A percentile compares a stretch with the other conserved stretches of the same genome.
These are phyloP conservation scores for Pygocentrus nattereri DNA, from an alignment of 2,797 vertebrate genomes.

Conservation along the genomic window DNA sequence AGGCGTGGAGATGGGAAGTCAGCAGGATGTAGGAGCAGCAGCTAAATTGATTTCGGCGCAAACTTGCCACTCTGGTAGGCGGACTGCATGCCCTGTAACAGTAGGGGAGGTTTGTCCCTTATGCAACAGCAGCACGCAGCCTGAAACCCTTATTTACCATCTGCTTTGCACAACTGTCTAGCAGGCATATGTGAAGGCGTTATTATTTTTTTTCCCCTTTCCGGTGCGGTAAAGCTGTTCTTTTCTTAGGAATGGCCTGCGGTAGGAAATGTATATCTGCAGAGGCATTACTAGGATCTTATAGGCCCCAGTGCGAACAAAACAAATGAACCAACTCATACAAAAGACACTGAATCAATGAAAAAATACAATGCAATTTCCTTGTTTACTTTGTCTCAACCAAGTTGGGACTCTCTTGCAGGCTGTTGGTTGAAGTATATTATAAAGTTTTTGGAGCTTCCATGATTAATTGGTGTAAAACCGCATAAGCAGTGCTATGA, in stretches of 20 bases:
- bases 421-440: not conserved
- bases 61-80: conserved; percentile 4
- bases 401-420: not conserved
- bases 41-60: conserved; percentile 21
- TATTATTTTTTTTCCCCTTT: too few species aligned
- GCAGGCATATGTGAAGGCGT: conserved; percentile 1
- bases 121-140: not conserved
- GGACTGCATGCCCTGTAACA: not conserved
- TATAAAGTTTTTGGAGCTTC: not conserved
- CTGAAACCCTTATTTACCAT: conserved; percentile 29
- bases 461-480: not conserved
- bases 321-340: not conserved
- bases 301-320: not conserved
- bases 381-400: not conserved
- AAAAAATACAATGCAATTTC: not conserved
- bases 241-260: not conserved
- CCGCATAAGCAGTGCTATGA: too few species aligned
- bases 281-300: not conserved
- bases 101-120: conserved; percentile 2
- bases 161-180: conserved; percentile 25
- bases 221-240: not conserved
- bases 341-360: not conserved
- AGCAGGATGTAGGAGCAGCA: conserved; percentile 30
- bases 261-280: not conserved
- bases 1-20: conserved; percentile 12